Evolutionary conservation across 1,140 invertebrate species (phyloP), one percentile per base, ranked within the genome.

Genomic region (Ctenoplectra terminalis): DNA sequence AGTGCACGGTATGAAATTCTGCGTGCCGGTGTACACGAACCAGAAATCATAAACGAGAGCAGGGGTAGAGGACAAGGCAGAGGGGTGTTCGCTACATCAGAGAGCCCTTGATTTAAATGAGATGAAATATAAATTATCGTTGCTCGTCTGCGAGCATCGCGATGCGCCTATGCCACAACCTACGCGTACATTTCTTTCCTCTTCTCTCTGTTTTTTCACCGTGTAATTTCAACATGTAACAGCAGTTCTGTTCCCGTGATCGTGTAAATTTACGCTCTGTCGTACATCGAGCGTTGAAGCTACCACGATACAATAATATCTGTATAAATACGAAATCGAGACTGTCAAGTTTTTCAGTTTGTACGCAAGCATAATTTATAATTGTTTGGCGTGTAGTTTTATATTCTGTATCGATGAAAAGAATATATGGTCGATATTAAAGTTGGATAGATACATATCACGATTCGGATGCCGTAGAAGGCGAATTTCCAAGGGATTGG

Each of bases 121-220:
- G 73, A 85, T 87, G 78, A 87, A 80, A 87, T 81, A 80, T 86
- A 86, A 81, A 85, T 83, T 78, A 72, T 31, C 58, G 52, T 31
- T 13, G 26, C 46, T 52, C 26, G 15, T 52, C 54, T 67, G 52
- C 56, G 40, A 26, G 82, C 76, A 54, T 72, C 34, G 58, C 15
- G 11, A 50, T 15, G 8, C 29, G 7, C 46, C 31, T 23, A 26
- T 31, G 13, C 15, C 15, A 0, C 40, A 9, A 29, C 11, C 43
- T 66, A 9, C 9, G 29, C 26, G 23, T 56, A 52, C 20, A n/a
- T 71, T 50, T 15, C 66, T 69, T 69, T 52, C 46, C 20, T 52
- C 46, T 11, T 11, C 43, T 52, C 26, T n/a, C n/a, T n/a, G n/a
- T n/a, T n/a, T n/a, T n/a, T n/a, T 52, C 46, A 52, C 29, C 29